These are phyloP conservation scores for Invenusta paracnida DNA, from an alignment of 2,888 invertebrate genomes.

Conservation along the genomic window DNA sequence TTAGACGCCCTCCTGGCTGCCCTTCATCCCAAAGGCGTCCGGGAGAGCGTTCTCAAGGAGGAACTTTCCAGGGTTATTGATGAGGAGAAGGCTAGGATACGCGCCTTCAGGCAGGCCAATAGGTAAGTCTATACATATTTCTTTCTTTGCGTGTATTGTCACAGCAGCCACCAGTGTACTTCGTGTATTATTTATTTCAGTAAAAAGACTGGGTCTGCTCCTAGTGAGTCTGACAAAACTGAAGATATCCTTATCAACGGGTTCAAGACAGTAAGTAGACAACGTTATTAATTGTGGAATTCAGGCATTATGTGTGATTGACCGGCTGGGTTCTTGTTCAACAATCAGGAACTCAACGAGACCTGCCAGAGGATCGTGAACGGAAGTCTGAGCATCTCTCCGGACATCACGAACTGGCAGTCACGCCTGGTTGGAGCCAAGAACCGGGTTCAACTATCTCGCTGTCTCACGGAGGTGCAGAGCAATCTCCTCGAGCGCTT, in stretches of 20 bases:
- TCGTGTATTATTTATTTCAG: no score
- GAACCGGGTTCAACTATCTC: slow-evolving; percentile 47
- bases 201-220: background rate
- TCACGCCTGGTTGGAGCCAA: background rate
- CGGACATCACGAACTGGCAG: background rate
- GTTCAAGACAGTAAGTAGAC: background rate
- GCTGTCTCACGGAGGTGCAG: slow-evolving; percentile 52
- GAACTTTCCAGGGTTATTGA: slow-evolving; percentile 50
- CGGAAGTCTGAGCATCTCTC: background rate
- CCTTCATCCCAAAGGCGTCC: slow-evolving; percentile 54
- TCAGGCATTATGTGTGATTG: background rate
- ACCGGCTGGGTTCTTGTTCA: background rate
- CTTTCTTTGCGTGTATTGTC: background rate
- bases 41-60: slow-evolving; percentile 54
- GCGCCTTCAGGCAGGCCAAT: background rate
- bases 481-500: slow-evolving; percentile 53
- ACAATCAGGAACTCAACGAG: background rate
- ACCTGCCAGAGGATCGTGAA: background rate
- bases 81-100: background rate
- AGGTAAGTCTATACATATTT: background rate
- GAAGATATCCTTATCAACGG: background rate
- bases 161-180: background rate
- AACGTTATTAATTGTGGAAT: no score
- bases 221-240: background rate
- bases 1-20: slow-evolving; percentile 51